Base-by-base conservation (phyloP, 2,113 vertebrate species). In the Austrofundulus limnaeus region DNA sequence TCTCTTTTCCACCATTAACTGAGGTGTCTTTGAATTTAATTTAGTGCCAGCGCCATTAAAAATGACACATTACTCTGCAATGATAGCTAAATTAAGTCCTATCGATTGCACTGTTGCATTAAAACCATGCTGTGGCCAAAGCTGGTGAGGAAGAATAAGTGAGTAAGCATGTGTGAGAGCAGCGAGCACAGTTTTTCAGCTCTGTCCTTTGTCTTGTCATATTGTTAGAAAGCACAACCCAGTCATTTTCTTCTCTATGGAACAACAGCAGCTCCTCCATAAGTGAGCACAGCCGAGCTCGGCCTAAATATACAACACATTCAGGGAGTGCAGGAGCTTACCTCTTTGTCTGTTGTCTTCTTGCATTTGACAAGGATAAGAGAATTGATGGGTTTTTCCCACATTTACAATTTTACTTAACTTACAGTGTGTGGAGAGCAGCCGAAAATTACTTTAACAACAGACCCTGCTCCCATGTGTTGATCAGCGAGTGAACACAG, bases 361-460 rank as follows among this genome's bases (percentile, higher is more conserved):
- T 84, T 77, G 82, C 89, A 91, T 64, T 43, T 79, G 72, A 86
- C 89, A 90, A 87, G 92, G 93, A 93, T 73, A 67, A 74, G 88
- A 82, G 89, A 89, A 90, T 88, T 90, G 91, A 88, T 91, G 83
- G 87, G 86, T 91, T 93, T 93, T 92, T 91, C 85, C 23, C 83
- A 74, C 54, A 47, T 85, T 78, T 61, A 51, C 12, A 55, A 74
- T 80, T 79, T 84, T 47, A 61, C 58, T 45, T 54, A 39, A 47
- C 43, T 9, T 39, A 19, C 6, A 28, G 52, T 72, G 70, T 46
- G 70, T 69, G 58, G 74, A 66, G 70, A 78, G 55, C 19, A 75
- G 58, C 61, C 55, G 58, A 75, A 56, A 52, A 61, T 70, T 42
- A 49, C 81, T 66, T 39, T 53, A 78, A 80, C 80, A 79, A 82